Evolutionary conservation across 2,113 vertebrate genomes (phyloP).

Genomic region (Hydropotes inermis): DNA sequence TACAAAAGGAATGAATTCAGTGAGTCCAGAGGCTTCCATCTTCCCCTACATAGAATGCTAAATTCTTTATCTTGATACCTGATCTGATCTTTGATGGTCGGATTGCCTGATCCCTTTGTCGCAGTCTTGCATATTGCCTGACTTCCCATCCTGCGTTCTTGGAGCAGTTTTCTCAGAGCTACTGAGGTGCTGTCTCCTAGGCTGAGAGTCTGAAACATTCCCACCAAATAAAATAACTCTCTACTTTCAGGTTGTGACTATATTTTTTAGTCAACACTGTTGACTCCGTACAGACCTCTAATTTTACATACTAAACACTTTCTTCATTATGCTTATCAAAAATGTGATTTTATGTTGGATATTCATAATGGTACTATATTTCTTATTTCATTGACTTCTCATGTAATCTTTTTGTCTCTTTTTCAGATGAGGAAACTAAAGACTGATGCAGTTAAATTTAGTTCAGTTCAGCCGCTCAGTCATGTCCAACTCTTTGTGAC

Average conservation of each 20-base stretch:
- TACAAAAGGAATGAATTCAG: background rate
- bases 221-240: background rate
- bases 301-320: slow-evolving; percentile 13
- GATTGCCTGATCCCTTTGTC: background rate
- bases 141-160: background rate
- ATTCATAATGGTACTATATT: background rate
- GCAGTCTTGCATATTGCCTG: background rate
- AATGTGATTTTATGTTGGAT: background rate
- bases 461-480: background rate
- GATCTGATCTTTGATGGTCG: background rate
- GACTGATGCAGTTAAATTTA: background rate
- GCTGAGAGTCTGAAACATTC: background rate
- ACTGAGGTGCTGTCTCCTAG: background rate
- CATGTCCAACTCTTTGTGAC: background rate
- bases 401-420: background rate
- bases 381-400: background rate
- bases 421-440: background rate
- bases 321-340: background rate
- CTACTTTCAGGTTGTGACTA: background rate
- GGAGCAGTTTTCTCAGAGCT: background rate
- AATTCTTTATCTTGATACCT: background rate
- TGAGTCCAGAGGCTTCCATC: background rate
- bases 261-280: background rate
- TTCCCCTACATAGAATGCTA: background rate
- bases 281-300: background rate